Evolutionary conservation across 2,797 vertebrate genomes (phyloP), one percentile per base, ranked within the genome.

Genomic region (Schizopygopsis malacanthus): DNA sequence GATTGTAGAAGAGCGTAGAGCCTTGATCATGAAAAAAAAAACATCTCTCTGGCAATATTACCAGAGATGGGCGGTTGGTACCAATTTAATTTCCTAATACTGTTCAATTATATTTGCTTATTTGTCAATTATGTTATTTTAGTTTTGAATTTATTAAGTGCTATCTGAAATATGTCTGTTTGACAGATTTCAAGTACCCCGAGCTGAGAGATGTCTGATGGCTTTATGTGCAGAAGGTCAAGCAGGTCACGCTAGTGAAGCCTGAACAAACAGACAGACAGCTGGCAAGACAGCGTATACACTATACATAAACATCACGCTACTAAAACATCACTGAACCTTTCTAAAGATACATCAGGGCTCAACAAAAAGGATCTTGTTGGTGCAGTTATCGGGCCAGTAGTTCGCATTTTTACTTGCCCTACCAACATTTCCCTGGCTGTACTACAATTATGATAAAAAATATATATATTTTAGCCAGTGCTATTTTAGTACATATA

Each of bases 201-300:
- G 25, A 61, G 69, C 16, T n/a, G n/a, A n/a, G 70, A 72, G 4
- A 22, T 10, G 4, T 37, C 71, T n/a, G 56, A 33, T n/a, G 59
- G 43, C 28, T 73, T 47, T 73, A 70, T 82, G 39, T 10, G 5
- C 16, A 54, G 52, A 82, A 59, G 73, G 43, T 50, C 39, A 79
- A 39, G 25, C 79, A 45, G 63, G 79, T 41, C 33, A 67, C 13
- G 18, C 59, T 15, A 82, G n/a, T 50, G 50, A 75, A 79, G 9
- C 59, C 47, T 45, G 76, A 81, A 61, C 81, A 83, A 81, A 70
- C 56, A 73, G 7, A 63, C 7, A 75, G 28, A 39, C 71, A 63
- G 70, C 81, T 75, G 81, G 47, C 25, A 63, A 83, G 81, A 61
- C 20, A 83, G 2, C n/a, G 47, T 6, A 33, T 7, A n/a, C 54